Base-by-base conservation (phyloP, 1,140 invertebrate genomes). In the Habropoda laboriosa region DNA sequence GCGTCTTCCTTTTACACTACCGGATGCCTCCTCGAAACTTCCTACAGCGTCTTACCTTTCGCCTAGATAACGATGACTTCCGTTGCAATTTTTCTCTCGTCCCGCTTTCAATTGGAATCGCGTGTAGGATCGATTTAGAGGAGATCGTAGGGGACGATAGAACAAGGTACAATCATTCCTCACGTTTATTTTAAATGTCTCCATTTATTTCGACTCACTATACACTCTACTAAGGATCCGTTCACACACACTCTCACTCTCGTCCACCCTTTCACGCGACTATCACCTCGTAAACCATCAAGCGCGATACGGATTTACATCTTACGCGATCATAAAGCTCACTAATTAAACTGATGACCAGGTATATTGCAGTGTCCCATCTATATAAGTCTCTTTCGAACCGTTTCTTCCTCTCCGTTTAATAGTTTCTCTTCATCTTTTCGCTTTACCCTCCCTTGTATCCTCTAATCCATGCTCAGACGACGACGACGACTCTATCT, bases 301-400 rank as follows among this genome's bases (percentile, higher is more conserved):
- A 79, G 70, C 30, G 81, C 85, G 82, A 68, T 81, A 66, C 80
- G 79, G 79, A 86, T 89, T 87, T 83, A 90, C 88, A 90, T 90
- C 87, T 90, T 91, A 92, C 90, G 90, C 68, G 53, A 88, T 88
- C 88, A 85, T 91, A 91, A 92, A 92, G 88, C 89, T 90, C 86
- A 82, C 89, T 92, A 90, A 89, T 91, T 90, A 89, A 92, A 89
- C 86, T 89, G 90, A 91, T 88, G 90, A 92, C 92, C 90, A 91
- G 87, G 89, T 92, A 92, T 93, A 93, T 93, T 93, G 92, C 92
- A 93, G 90, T 92, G 90, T 92, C 92, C 92, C 91, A 92, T 91
- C 87, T 90, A 90, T 89, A 89, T 81, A 86, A 86, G 84, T 84
- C 76, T 88, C 82, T 64, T 79, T 71, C 55, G 38, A 64, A n/a